phyloP scores from a whole-genome alignment of 2,113 vertebrate genomes.

The Pterocles gutturalis region DNA sequence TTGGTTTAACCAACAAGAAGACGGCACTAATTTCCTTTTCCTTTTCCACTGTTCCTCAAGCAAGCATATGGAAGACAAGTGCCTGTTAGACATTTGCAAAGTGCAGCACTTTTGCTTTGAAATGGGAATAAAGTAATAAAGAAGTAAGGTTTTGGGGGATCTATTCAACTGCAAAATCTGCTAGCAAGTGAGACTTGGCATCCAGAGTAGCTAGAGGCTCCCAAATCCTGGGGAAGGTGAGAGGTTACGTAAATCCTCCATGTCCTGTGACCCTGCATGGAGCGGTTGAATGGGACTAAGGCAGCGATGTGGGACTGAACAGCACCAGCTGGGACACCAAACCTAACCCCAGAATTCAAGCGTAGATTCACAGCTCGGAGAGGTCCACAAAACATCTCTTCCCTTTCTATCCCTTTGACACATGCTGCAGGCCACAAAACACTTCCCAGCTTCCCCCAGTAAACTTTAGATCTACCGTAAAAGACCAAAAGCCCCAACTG shows the following conservation, averaged over 20 bases:
- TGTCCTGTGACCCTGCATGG: background rate
- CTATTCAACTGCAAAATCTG: background rate
- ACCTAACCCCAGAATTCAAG: background rate
- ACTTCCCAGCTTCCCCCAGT: background rate
- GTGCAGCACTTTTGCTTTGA: background rate
- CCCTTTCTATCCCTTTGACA: background rate
- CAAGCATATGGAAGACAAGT: background rate
- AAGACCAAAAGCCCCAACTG: background rate
- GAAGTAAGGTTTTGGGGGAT: background rate
- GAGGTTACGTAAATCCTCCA: background rate
- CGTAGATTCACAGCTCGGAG: background rate
- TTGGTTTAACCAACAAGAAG: background rate
- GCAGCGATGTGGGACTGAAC: background rate
- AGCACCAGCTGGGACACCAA: background rate
- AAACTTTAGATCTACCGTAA: background rate
- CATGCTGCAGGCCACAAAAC: background rate
- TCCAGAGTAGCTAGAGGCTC: background rate
- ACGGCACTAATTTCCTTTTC: conserved; percentile 12
- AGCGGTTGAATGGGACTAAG: background rate
- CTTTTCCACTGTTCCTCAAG: background rate
- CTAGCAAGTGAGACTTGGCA: background rate
- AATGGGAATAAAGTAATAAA: background rate
- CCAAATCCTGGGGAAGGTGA: background rate
- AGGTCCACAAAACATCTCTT: background rate
- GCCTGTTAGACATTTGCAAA: background rate